Conservation (phyloP, 1,140 invertebrate genomes). For the Heterodera schachtii region DNA sequence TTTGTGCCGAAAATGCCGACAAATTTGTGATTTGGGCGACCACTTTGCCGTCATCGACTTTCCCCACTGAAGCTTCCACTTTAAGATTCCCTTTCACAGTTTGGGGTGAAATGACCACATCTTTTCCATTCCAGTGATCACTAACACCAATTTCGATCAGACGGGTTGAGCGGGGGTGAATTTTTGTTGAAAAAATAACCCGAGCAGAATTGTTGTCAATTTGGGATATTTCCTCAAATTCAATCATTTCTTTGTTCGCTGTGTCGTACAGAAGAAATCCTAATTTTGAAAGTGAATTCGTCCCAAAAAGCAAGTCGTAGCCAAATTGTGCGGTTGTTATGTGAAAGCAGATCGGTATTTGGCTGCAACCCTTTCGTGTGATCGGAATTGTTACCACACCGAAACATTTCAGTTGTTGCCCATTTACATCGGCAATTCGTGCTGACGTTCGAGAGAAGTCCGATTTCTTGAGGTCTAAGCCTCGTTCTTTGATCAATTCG, state of each 20-base stretch:
- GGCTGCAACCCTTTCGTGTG: neutral
- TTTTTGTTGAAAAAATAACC: neutral
- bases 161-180: neutral
- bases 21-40: no score
- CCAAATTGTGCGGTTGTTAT: neutral
- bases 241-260: neutral
- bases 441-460: neutral
- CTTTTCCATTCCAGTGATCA: neutral
- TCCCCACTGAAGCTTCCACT: neutral
- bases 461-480: neutral
- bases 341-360: neutral
- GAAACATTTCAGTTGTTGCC: neutral
- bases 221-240: neutral
- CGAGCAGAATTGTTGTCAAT: neutral
- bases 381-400: neutral
- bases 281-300: neutral
- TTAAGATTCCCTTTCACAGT: neutral
- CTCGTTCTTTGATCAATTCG: neutral
- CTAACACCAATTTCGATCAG: neutral
- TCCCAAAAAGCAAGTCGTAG: no score
- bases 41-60: no score
- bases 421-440: conserved; percentile 7
- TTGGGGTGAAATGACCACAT: neutral
- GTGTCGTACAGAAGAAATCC: neutral
- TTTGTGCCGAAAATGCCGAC: no score